Evolutionary conservation across 2,113 vertebrate species (phyloP).

Genomic region (Sinocyclocheilus anshuiensis): DNA sequence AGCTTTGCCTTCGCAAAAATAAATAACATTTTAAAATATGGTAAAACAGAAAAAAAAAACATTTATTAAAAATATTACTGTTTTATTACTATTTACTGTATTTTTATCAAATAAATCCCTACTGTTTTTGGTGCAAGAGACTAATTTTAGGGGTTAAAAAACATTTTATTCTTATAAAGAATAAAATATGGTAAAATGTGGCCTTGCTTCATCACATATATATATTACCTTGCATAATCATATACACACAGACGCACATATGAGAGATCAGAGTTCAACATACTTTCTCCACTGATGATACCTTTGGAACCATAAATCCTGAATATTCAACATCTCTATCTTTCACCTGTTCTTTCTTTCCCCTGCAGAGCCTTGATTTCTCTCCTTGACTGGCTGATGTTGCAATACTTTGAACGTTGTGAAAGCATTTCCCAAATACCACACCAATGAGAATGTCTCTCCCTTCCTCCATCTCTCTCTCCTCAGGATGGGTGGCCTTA

Average conservation of each 20-base stretch:
- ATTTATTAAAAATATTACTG: too few species aligned
- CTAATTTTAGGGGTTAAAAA: too few species aligned
- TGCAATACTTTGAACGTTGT: constrained; percentile 21
- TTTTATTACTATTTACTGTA: too few species aligned
- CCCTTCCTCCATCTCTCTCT: constrained; percentile 33
- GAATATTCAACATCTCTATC: background rate
- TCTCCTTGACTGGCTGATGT: constrained; percentile 14
- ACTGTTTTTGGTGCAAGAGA: too few species aligned
- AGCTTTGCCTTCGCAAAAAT: too few species aligned
- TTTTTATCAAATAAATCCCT: too few species aligned
- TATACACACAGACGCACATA: background rate
- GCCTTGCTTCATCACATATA: background rate
- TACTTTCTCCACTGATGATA: background rate
- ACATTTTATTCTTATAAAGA: too few species aligned
- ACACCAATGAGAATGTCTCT: constrained; percentile 51
- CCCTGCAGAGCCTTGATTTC: background rate
- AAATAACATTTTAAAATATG: too few species aligned
- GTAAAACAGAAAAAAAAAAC: too few species aligned
- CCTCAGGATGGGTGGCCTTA: constrained; percentile 49
- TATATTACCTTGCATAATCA: background rate
- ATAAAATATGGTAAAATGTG: background rate
- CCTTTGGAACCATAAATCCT: constrained; percentile 18
- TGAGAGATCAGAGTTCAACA: background rate
- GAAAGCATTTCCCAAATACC: constrained; percentile 71
- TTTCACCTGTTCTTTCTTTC: background rate